Percentiles rank a stretch among this genome's conserved stretches.
Conservation (phyloP, 2,797 vertebrate species). For the Danio jaintianensis region DNA sequence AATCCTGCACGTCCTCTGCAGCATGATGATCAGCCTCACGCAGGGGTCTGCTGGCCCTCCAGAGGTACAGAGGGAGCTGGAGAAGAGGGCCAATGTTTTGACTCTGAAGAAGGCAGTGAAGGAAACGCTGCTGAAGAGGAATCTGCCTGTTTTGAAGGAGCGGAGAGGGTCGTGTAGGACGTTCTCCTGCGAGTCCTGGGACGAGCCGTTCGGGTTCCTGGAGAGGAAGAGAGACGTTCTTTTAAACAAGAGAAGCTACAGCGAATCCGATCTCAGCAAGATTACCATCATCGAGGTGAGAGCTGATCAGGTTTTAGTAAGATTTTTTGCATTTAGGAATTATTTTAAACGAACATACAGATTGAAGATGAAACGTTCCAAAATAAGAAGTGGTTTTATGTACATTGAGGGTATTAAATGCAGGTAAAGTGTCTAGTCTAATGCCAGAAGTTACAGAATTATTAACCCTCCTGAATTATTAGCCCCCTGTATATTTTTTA, state of each 20-base stretch:
- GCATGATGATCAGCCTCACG: slow-evolving; percentile 76
- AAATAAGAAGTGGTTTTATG: too few species aligned
- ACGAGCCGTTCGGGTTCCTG: slow-evolving; percentile 74
- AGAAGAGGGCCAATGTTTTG: slow-evolving; percentile 70
- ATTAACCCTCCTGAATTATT: too few species aligned
- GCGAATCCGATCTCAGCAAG: slow-evolving; percentile 81
- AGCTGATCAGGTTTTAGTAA: neutral
- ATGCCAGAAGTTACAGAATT: too few species aligned
- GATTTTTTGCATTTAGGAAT: neutral
- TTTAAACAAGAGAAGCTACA: slow-evolving; percentile 79
- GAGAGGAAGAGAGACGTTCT: slow-evolving; percentile 75
- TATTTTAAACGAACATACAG: neutral
- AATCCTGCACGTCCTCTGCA: slow-evolving; percentile 81
- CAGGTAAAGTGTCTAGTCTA: too few species aligned
- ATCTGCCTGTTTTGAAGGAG: slow-evolving; percentile 70
- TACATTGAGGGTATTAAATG: too few species aligned
- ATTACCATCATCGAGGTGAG: slow-evolving; percentile 60
- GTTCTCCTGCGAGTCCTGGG: slow-evolving; percentile 72
- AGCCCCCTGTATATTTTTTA: too few species aligned
- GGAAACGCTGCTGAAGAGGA: slow-evolving; percentile 75
- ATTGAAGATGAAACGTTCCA: too few species aligned
- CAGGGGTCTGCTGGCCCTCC: slow-evolving; percentile 65
- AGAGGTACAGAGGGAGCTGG: slow-evolving; percentile 73
- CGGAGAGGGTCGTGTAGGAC: slow-evolving; percentile 59
- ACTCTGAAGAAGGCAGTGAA: slow-evolving; percentile 71